A percentile compares a stretch with the other conserved stretches of the same genome.
Evolutionary conservation across 1,140 invertebrate genomes (phyloP).

Genomic region (Sycobia sp.): DNA sequence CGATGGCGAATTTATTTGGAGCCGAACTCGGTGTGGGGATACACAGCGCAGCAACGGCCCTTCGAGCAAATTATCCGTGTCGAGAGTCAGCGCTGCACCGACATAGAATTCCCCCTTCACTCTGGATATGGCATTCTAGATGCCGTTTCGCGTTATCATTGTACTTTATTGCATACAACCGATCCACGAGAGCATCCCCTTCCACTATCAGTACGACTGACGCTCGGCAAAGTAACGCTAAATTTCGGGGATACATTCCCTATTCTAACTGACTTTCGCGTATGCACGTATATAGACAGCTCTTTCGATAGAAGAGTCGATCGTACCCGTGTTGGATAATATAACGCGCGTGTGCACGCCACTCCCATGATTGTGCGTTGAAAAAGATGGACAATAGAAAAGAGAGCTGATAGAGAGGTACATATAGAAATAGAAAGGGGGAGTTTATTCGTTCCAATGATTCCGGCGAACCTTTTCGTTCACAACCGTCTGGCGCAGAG

Average conservation of each 20-base stretch:
- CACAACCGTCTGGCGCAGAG: not conserved
- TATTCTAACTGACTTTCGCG: not conserved
- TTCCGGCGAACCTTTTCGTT: not conserved
- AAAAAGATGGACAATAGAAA: constrained; percentile 1
- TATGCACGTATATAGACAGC: not conserved
- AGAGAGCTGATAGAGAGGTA: not conserved
- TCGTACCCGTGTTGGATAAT: constrained; percentile 33
- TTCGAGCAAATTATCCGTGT: too few species aligned
- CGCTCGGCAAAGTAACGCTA: not conserved
- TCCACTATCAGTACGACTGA: too few species aligned
- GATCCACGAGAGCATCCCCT: not conserved
- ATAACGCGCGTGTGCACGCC: constrained; percentile 5
- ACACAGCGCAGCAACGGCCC: too few species aligned
- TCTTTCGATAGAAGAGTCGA: not conserved
- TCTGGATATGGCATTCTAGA: constrained; percentile 46
- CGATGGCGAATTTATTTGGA: too few species aligned
- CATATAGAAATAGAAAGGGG: not conserved
- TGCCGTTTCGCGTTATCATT: constrained; percentile 51
- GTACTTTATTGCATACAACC: constrained; percentile 52
- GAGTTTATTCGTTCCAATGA: not conserved
- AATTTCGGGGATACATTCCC: not conserved
- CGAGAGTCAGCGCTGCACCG: constrained; percentile 30
- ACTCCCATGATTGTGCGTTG: constrained; percentile 10
- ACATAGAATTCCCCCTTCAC: constrained; percentile 36
- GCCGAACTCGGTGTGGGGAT: constrained; percentile 18